phyloP scores from a whole-genome alignment of 2,888 invertebrate species.

The Tortricodes alternella region DNA sequence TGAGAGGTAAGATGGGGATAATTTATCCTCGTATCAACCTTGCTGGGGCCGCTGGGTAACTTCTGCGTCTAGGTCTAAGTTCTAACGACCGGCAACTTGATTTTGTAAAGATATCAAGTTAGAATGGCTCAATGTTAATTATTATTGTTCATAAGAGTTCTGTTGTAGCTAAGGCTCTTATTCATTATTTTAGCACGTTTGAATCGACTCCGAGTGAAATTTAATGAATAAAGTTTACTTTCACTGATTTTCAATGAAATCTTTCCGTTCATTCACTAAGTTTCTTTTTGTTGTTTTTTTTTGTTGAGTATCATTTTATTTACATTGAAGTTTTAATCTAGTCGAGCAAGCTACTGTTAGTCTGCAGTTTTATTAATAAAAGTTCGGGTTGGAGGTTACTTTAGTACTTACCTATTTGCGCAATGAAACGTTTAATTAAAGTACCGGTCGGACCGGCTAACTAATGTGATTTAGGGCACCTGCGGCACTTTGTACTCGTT shows the following conservation, averaged over 20 bases:
- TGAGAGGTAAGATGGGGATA: too few relatives aligned
- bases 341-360: too few relatives aligned
- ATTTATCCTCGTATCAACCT: too few relatives aligned
- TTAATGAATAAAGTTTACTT: slow-evolving; percentile 1
- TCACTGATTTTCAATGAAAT: neutral
- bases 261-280: neutral
- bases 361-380: too few relatives aligned
- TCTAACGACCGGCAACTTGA: neutral
- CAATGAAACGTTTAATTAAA: too few relatives aligned
- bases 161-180: slow-evolving; percentile 12
- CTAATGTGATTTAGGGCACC: slow-evolving; percentile 6
- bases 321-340: too few relatives aligned
- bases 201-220: neutral
- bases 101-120: slow-evolving; percentile 5
- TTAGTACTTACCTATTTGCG: neutral
- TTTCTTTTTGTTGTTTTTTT: neutral
- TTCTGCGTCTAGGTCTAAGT: neutral
- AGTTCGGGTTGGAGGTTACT: too few relatives aligned
- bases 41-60: too few relatives aligned
- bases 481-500: slow-evolving; percentile 7
- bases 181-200: slow-evolving; percentile 4
- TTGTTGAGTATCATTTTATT: neutral
- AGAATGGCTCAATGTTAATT: slow-evolving; percentile 12
- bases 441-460: too few relatives aligned
- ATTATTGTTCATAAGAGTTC: slow-evolving; percentile 8